Percentiles rank a stretch among this genome's conserved stretches.
Conservation (phyloP, 2,888 invertebrate species). For the Eupithecia pulchellata region DNA sequence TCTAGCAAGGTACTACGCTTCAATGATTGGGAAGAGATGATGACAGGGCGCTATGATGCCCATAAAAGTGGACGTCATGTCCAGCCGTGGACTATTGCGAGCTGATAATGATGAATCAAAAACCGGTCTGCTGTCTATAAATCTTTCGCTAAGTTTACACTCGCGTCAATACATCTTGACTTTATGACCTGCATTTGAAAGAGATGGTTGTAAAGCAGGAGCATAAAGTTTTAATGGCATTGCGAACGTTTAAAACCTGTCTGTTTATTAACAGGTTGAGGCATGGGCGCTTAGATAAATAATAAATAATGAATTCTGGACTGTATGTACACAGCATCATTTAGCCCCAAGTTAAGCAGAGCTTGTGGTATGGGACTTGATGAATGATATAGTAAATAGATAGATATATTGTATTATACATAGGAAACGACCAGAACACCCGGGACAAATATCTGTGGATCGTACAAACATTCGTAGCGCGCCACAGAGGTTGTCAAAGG, state of each 20-base stretch:
- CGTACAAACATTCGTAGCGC: no score
- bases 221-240: constrained; percentile 20
- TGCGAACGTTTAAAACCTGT: background rate
- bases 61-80: background rate
- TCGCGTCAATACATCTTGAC: background rate
- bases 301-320: no score
- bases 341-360: no score
- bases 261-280: background rate
- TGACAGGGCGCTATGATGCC: background rate
- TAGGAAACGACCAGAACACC: no score
- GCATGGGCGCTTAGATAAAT: background rate
- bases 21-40: no score
- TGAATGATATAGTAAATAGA: no score
- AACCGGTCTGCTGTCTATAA: background rate
- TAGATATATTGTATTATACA: no score
- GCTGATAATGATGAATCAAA: background rate
- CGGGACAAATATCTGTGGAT: no score
- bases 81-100: background rate
- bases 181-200: constrained; percentile 15
- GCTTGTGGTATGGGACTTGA: no score
- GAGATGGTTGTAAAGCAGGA: constrained; percentile 14
- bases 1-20: no score
- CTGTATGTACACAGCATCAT: no score
- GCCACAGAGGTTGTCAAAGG: no score
- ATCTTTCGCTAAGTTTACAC: constrained; percentile 3